phyloP scores from a whole-genome alignment of 2,888 invertebrate genomes.

The Brassicogethes aeneus region DNA sequence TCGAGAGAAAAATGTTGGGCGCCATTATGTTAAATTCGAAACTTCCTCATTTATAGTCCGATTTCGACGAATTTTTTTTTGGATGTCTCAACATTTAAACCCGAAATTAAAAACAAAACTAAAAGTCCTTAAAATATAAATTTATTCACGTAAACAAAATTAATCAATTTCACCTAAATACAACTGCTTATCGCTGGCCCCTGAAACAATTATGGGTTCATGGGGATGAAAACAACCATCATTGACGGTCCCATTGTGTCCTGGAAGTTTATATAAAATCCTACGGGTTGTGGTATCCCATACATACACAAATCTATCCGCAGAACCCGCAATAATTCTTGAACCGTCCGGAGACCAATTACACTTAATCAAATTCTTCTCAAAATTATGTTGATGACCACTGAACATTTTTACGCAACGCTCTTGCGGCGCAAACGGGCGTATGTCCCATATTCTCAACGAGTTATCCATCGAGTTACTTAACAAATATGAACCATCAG shows the following conservation, averaged over 20 bases:
- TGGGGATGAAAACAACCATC: slow-evolving; percentile 91
- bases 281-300: slow-evolving; percentile 94
- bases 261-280: slow-evolving; percentile 92
- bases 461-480: slow-evolving; percentile 97
- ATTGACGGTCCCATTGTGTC: slow-evolving; percentile 96
- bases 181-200: slow-evolving; percentile 90
- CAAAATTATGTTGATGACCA: slow-evolving; percentile 94
- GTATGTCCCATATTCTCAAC: slow-evolving; percentile 91
- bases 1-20: no score
- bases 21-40: no score
- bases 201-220: slow-evolving; percentile 90
- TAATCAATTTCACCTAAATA: slow-evolving; percentile 91
- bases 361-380: slow-evolving; percentile 90
- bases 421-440: slow-evolving; percentile 89
- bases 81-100: no score
- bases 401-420: slow-evolving; percentile 77
- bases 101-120: neutral
- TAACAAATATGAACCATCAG: slow-evolving; percentile 80
- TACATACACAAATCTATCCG: slow-evolving; percentile 90
- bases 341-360: slow-evolving; percentile 92
- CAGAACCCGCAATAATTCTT: slow-evolving; percentile 85
- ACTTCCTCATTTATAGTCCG: no score
- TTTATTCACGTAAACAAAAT: neutral
- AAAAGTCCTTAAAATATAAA: neutral
- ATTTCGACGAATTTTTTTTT: no score